A percentile compares a stretch with the other conserved stretches of the same genome.
Evolutionary conservation across 2,113 vertebrate species (phyloP).

Genomic region (Corythornis vintsioides): DNA sequence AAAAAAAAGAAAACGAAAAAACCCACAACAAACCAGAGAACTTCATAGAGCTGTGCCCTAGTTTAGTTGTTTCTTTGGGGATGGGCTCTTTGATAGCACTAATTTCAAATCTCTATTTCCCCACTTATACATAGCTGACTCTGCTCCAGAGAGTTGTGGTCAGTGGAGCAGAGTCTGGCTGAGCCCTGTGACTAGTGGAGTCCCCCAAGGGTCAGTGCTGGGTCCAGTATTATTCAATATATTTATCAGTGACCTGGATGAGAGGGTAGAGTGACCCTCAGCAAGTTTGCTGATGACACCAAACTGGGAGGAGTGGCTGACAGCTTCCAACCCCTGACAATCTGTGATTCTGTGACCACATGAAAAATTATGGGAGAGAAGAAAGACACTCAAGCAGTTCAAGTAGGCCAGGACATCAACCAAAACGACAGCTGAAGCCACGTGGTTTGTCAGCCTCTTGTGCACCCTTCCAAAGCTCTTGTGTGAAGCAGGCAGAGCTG

Average conservation of each 20-base stretch:
- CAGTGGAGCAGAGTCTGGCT: no score
- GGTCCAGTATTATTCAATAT: no score
- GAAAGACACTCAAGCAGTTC: not conserved
- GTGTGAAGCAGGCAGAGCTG: not conserved
- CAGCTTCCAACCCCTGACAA: no score
- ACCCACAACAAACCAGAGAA: no score
- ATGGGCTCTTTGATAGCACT: not conserved
- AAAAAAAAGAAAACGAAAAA: not conserved
- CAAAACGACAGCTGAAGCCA: not conserved
- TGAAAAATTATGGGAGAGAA: not conserved
- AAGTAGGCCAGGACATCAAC: not conserved
- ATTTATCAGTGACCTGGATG: no score
- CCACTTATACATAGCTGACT: not conserved
- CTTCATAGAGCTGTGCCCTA: not conserved
- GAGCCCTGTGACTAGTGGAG: no score
- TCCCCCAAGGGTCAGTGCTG: no score
- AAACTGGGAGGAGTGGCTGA: no score
- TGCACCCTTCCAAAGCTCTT: not conserved
- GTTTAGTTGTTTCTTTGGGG: not conserved
- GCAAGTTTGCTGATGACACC: no score
- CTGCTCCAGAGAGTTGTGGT: no score
- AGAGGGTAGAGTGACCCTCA: no score
- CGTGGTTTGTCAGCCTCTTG: not conserved
- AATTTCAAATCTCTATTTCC: not conserved
- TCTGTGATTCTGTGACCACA: not conserved